phyloP scores from a whole-genome alignment of 2,888 invertebrate species.

The Phlogophora meticulosa region DNA sequence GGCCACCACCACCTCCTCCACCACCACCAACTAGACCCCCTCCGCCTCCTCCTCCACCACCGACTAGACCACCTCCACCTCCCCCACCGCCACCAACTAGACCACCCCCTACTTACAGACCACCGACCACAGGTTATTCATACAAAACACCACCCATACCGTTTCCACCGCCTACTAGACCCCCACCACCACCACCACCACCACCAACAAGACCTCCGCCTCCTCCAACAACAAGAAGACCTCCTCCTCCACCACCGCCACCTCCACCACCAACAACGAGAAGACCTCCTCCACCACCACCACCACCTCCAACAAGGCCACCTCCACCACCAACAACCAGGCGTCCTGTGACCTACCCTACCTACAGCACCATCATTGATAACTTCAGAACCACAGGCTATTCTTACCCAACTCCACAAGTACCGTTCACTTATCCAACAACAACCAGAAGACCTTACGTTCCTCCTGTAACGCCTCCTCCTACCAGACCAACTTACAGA shows the following conservation, averaged over 20 bases:
- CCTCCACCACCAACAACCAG: constrained; percentile 52
- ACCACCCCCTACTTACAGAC: constrained; percentile 48
- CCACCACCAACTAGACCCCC: constrained; percentile 16
- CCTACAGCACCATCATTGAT: constrained; percentile 17
- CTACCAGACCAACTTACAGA: constrained; percentile 46
- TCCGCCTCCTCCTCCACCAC: constrained; percentile 44
- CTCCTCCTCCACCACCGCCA: constrained; percentile 5
- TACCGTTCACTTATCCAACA: constrained; percentile 61
- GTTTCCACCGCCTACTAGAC: constrained; percentile 26
- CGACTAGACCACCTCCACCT: constrained; percentile 43
- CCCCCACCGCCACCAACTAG: constrained; percentile 61
- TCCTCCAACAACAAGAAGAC: background rate
- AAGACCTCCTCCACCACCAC: constrained; percentile 7
- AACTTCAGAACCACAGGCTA: constrained; percentile 66
- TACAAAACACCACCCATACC: constrained; percentile 9
- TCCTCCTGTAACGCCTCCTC: constrained; percentile 43
- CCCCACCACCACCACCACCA: constrained; percentile 56
- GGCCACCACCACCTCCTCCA: constrained; percentile 6
- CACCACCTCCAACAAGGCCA: constrained; percentile 35
- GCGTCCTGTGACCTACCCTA: constrained; percentile 15
- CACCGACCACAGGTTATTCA: constrained; percentile 34
- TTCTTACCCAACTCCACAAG: constrained; percentile 60
- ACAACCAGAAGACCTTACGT: constrained; percentile 44
- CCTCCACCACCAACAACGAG: constrained; percentile 15
- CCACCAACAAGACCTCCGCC: constrained; percentile 29